Evolutionary conservation across 2,797 vertebrate species (phyloP).

Genomic region (Pteronotus mesoamericanus): DNA sequence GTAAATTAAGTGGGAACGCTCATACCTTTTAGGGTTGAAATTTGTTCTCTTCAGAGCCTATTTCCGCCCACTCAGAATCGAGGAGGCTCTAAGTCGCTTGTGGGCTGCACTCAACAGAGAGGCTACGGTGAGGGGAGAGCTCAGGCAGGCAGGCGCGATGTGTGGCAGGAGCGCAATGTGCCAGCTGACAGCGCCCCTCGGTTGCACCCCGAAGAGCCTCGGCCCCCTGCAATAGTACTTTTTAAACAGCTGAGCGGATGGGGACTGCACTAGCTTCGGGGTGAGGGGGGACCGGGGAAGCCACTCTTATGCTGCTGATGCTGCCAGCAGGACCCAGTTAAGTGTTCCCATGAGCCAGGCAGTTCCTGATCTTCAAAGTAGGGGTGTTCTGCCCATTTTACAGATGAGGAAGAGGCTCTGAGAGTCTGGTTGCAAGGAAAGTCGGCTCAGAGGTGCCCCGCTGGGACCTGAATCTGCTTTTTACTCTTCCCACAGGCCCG

Average conservation of each 20-base stretch:
- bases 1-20: not conserved
- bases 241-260: not conserved
- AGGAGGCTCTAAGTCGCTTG: not conserved
- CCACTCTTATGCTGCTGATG: no score
- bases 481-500: rapidly evolving
- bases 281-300: not conserved
- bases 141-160: rapidly evolving
- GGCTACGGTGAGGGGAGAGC: rapidly evolving
- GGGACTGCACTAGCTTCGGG: not conserved
- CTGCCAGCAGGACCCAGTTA: not conserved
- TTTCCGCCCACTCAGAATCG: not conserved
- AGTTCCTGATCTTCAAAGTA: not conserved
- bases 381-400: not conserved
- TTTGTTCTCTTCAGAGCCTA: not conserved
- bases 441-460: not conserved
- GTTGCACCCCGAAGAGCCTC: not conserved
- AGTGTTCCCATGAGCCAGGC: rapidly evolving
- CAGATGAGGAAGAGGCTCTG: not conserved
- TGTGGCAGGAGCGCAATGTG: rapidly evolving
- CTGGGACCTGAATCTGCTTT: not conserved
- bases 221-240: not conserved
- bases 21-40: not conserved
- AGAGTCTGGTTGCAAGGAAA: not conserved
- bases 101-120: not conserved
- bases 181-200: not conserved